A percentile compares a stretch with the other conserved stretches of the same genome.
Conservation (phyloP, 1,140 invertebrate genomes). For the Pogonus chalceus region DNA sequence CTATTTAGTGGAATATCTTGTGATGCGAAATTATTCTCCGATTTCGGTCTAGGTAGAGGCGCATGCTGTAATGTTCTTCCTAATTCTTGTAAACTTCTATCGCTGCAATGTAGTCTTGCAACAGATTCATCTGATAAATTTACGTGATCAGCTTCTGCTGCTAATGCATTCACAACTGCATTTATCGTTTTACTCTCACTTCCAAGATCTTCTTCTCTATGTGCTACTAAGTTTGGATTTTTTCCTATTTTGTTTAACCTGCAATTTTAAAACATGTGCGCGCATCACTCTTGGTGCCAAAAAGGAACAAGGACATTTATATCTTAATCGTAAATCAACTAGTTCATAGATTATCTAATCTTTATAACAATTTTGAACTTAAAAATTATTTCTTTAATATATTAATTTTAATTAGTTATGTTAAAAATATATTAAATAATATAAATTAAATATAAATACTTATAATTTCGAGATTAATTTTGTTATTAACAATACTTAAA, state of each 20-base stretch:
- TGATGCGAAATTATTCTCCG: conserved; percentile 70
- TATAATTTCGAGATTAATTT: too few relatives aligned
- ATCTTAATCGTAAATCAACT: not conserved
- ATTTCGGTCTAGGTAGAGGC: conserved; percentile 64
- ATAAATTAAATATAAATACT: too few relatives aligned
- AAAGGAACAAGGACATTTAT: conserved; percentile 6
- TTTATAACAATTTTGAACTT: not conserved
- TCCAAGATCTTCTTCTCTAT: conserved; percentile 77
- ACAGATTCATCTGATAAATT: conserved; percentile 66
- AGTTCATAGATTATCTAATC: not conserved
- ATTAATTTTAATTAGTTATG: too few relatives aligned
- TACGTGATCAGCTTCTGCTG: conserved; percentile 75
- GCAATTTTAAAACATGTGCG: conserved; percentile 35
- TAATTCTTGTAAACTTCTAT: conserved; percentile 52
- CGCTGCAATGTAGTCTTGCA: conserved; percentile 46
- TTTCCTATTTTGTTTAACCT: conserved; percentile 97
- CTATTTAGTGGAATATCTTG: conserved; percentile 41
- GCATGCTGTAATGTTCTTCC: conserved; percentile 51
- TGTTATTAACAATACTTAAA: too few relatives aligned
- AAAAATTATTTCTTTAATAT: too few relatives aligned
- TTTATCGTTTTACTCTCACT: conserved; percentile 85
- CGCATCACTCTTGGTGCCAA: not conserved
- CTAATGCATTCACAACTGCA: conserved; percentile 81
- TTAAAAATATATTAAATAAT: too few relatives aligned
- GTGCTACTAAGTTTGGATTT: conserved; percentile 91